Base-by-base conservation (phyloP, 2,797 vertebrate species). In the Astyanax mexicanus region DNA sequence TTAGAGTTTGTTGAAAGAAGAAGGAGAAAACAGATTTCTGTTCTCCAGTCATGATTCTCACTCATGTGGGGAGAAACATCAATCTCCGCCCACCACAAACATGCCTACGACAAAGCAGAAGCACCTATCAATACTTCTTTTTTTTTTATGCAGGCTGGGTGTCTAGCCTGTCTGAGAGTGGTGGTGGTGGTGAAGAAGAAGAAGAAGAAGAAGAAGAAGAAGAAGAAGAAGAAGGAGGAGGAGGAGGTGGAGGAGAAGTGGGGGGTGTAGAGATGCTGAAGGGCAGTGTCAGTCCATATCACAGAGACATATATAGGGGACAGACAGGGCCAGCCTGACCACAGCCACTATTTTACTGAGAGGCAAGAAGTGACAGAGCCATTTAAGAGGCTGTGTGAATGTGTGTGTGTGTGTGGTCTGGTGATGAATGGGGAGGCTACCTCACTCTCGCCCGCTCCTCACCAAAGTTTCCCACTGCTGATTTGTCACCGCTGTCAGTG, bases 401-500 rank as follows among this genome's bases (percentile, higher is more conserved):
- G 67, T 69, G 60, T 23, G 72, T 27, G 32, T 23, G 51, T 60
- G 62, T 66, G 55, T 38, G 44, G 72, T 57, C 40, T 17, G 38
- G 42, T 86, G 85, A 86, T 86, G 78, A 77, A 86, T 86, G 80
- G 71, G 38, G 25, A 72, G 66, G 73, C 81, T 62, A 77, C 68
- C 62, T 47, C 61, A 52, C 64, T 79, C 80, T 83, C 69, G 19
- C 78, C 80, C 51, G 66, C 68, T 78, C 60, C 72, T 74, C 76
- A 77, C 74, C 72, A 67, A 81, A 77, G 74, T 82, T 78, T 81
- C 73, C 69, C 60, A 17, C 78, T 44, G 81, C 80, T 80, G 81
- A 84, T 84, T 86, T 83, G 85, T 84, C 83, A 86, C 69, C 67
- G 78, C 85, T 78, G 75, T 84, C 81, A 81, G 55, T 62, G 60